Percentiles rank a stretch among this genome's conserved stretches.
Evolutionary conservation across 2,888 invertebrate genomes (phyloP).

Genomic region (Lagria hirta): DNA sequence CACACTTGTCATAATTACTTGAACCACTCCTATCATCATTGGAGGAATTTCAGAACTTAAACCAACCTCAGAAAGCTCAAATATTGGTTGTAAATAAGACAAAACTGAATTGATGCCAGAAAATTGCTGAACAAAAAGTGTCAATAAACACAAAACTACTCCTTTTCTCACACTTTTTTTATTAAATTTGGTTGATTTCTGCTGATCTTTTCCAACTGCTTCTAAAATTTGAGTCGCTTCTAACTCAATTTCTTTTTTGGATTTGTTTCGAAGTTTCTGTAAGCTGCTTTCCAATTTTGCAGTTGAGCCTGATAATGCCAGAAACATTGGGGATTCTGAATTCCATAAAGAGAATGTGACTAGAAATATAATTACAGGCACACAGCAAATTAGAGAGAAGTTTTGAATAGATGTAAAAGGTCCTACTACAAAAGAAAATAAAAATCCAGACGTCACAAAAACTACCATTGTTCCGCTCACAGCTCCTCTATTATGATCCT

Average conservation of each 20-base stretch:
- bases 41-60: conserved; percentile 65
- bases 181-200: neutral
- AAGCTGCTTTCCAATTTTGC: conserved; percentile 64
- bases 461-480: conserved; percentile 27
- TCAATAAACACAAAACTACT: conserved; percentile 49
- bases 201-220: conserved; percentile 42
- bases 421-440: conserved; percentile 26
- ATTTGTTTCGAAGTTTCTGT: conserved; percentile 22
- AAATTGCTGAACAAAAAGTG: conserved; percentile 81
- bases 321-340: conserved; percentile 40
- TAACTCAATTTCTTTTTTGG: conserved; percentile 7
- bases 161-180: conserved; percentile 34
- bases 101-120: conserved; percentile 79
- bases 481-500: conserved; percentile 75
- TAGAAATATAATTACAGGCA: conserved; percentile 34
- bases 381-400: conserved; percentile 32
- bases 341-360: conserved; percentile 31
- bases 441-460: conserved; percentile 24
- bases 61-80: conserved; percentile 67
- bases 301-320: conserved; percentile 53
- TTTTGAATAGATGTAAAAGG: conserved; percentile 33
- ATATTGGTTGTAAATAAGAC: conserved; percentile 73
- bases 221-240: conserved; percentile 20
- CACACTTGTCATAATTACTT: conserved; percentile 67
- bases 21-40: conserved; percentile 75